phyloP scores from a whole-genome alignment of 2,888 invertebrate genomes.

The Catotricha subobsoleta region DNA sequence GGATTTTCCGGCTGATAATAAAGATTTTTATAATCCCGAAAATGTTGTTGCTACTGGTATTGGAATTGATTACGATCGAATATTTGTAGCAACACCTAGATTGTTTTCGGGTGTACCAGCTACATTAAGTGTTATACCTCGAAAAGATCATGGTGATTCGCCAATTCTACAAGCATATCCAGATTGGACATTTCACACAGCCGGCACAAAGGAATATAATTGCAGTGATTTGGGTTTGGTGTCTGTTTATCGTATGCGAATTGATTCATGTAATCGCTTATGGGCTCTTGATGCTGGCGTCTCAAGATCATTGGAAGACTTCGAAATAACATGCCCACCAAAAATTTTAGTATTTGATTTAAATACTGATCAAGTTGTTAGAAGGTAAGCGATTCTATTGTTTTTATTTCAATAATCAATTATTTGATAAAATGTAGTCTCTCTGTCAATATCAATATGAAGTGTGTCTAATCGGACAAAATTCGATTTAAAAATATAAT shows the following conservation, averaged over 20 bases:
- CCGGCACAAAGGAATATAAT: conserved; percentile 49
- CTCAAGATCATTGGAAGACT: conserved; percentile 41
- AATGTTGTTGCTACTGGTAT: conserved; percentile 62
- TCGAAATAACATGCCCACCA: conserved; percentile 50
- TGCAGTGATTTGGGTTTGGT: conserved; percentile 58
- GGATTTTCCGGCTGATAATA: conserved; percentile 35
- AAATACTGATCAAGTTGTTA: conserved; percentile 47
- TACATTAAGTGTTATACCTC: conserved; percentile 49
- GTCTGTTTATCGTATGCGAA: conserved; percentile 57
- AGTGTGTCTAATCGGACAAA: too few species aligned
- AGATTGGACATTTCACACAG: conserved; percentile 59
- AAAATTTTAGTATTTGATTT: conserved; percentile 67
- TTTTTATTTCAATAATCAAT: not conserved
- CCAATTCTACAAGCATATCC: conserved; percentile 56
- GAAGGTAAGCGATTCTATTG: conserved; percentile 18
- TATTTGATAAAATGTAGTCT: not conserved
- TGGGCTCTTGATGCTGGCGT: conserved; percentile 63
- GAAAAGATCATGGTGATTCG: conserved; percentile 45
- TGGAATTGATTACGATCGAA: conserved; percentile 48
- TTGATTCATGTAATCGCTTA: conserved; percentile 64
- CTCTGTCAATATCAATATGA: not conserved
- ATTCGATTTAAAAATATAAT: too few species aligned
- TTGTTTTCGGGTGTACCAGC: conserved; percentile 58
- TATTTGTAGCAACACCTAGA: conserved; percentile 60
- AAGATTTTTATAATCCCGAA: conserved; percentile 37